phyloP scores from a whole-genome alignment of 2,113 vertebrate species.

The Puntigrus tetrazona region DNA sequence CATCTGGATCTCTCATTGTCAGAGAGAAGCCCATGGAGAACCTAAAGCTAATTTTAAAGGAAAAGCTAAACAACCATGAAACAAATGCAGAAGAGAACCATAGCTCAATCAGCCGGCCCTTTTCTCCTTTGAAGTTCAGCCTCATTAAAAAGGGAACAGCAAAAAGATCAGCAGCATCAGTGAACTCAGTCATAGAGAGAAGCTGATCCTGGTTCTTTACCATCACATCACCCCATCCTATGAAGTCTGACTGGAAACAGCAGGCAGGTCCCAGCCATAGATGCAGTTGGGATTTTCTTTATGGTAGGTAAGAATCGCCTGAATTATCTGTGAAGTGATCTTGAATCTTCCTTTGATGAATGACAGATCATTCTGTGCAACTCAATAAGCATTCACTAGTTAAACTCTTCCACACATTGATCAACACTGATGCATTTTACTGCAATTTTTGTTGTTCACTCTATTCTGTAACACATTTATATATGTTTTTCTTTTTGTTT shows the following conservation, averaged over 20 bases:
- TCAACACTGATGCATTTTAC: not conserved
- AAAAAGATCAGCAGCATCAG: not conserved
- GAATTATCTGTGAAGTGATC: slow-evolving; percentile 24
- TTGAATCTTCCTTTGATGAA: slow-evolving; percentile 49
- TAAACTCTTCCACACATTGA: not conserved
- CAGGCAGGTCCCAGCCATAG: not conserved
- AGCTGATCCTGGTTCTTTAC: not conserved
- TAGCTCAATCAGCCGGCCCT: slow-evolving; percentile 1
- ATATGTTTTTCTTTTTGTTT: not conserved
- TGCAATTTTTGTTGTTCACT: too few relatives aligned
- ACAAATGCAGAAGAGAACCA: not conserved
- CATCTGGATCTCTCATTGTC: slow-evolving; percentile 19
- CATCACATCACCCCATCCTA: not conserved
- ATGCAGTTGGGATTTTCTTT: slow-evolving; percentile 3
- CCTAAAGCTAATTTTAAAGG: not conserved
- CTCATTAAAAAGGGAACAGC: slow-evolving; percentile 5
- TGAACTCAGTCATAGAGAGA: not conserved
- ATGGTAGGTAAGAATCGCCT: not conserved
- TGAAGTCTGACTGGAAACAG: slow-evolving; percentile 12
- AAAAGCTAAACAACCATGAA: not conserved
- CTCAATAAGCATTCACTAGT: not conserved
- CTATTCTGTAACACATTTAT: too few relatives aligned
- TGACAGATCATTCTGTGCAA: slow-evolving; percentile 2
- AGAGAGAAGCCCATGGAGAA: not conserved
- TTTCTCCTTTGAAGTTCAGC: slow-evolving; percentile 21